Evolutionary conservation across 2,797 vertebrate genomes (phyloP), one percentile per base, ranked within the genome.

Genomic region (Lophotriccus pileatus): DNA sequence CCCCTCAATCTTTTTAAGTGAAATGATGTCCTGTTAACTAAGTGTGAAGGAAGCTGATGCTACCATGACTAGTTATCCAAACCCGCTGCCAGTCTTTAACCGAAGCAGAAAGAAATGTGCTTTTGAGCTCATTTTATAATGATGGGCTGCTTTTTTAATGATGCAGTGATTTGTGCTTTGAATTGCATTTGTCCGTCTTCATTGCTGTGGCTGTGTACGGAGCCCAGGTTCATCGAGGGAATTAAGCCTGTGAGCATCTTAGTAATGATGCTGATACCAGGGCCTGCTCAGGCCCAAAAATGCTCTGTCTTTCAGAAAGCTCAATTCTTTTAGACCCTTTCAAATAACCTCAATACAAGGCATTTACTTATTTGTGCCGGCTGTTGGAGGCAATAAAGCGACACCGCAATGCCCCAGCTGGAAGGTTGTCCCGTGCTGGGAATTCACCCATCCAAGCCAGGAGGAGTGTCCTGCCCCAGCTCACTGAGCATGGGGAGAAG

Each of bases 41-140:
- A 90, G 56, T 34, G 90, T 89, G 88, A 88, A 95, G 64, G 64
- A 92, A 95, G 81, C 68, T 87, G 89, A 80, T 72, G 64, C 78
- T 60, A 43, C 84, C 9, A 5, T 87, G 64, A 43, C 86, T 53
- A 50, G 60, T 80, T 87, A 85, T 28, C 78, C 84, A 87, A 58
- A 83, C 81, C 60, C 76, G 64, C 77, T 66, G 22, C 52, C 63
- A 15, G 80, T 83, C 72, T 93, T 79, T 68, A 89, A 80, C 44
- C 20, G 77, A 60, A 93, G 72, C 72, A 95, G 43, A 85, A 80
- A 56, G n/a, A 80, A 55, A 74, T 89, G 70, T 80, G 30, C 60
- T 93, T 91, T 79, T 49, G 64, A 85, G 84, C 72, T 92, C 72
- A 20, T 77, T 93, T 94, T 86, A 81, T 20, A 84, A 60, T 63